Conservation (phyloP, 2,113 vertebrate genomes). For the Paratilapia polleni region DNA sequence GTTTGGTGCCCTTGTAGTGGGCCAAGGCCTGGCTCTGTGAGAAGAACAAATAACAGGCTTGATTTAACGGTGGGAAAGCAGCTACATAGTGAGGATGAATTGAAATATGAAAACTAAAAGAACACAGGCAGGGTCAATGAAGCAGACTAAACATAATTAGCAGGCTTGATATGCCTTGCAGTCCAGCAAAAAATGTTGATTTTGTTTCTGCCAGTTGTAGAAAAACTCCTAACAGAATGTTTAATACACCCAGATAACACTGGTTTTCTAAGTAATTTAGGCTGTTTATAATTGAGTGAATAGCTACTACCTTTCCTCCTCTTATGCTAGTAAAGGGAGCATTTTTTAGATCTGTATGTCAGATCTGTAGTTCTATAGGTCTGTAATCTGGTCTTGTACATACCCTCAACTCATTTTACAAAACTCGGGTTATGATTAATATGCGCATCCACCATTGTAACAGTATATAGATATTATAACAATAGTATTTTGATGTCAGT, state of each 20-base stretch:
- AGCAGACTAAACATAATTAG: slow-evolving; percentile 67
- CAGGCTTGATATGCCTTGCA: not conserved
- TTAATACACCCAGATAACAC: not conserved
- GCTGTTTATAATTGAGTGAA: not conserved
- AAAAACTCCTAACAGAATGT: not conserved
- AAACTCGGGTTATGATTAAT: too few relatives aligned
- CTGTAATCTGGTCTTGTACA: too few relatives aligned
- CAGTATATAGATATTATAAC: not conserved
- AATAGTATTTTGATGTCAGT: not conserved
- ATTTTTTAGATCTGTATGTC: slow-evolving; percentile 1
- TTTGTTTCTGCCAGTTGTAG: not conserved
- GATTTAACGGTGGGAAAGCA: slow-evolving; percentile 77
- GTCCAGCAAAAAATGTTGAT: not conserved
- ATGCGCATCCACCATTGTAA: too few relatives aligned
- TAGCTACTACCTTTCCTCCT: not conserved
- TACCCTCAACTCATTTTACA: too few relatives aligned
- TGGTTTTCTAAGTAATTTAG: not conserved
- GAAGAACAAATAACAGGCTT: slow-evolving; percentile 88
- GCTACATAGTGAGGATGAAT: slow-evolving; percentile 71
- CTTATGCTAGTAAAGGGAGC: not conserved
- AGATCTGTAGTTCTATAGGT: too few relatives aligned
- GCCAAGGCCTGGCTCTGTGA: slow-evolving; percentile 98
- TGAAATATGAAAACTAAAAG: slow-evolving; percentile 83
- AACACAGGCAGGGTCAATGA: slow-evolving; percentile 81
- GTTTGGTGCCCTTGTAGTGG: slow-evolving; percentile 99